phyloP scores from a whole-genome alignment of 2,888 invertebrate genomes.

The Stenodera caucasica region DNA sequence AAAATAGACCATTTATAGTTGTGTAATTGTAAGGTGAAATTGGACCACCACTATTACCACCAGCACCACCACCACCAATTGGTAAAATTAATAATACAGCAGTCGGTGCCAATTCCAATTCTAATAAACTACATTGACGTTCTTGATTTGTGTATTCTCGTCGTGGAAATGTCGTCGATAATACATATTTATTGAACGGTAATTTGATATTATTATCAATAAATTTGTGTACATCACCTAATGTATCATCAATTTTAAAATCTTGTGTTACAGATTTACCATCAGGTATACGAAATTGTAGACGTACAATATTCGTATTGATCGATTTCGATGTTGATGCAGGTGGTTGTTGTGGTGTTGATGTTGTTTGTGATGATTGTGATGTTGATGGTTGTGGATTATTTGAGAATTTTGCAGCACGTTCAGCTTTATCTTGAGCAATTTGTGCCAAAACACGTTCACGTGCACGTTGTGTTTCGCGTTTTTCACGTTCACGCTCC shows the following conservation, averaged over 20 bases:
- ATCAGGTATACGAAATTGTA: conserved; percentile 86
- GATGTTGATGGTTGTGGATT: conserved; percentile 12
- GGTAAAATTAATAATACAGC: conserved; percentile 76
- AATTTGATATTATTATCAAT: conserved; percentile 51
- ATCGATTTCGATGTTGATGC: conserved; percentile 25
- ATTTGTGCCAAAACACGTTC: conserved; percentile 82
- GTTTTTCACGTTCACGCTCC: conserved; percentile 74
- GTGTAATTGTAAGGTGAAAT: conserved; percentile 40
- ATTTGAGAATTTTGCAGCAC: conserved; percentile 57
- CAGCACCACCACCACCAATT: conserved; percentile 52
- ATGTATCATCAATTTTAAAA: conserved; percentile 68
- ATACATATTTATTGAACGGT: conserved; percentile 63
- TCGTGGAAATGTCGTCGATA: conserved; percentile 79
- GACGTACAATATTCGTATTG: conserved; percentile 61
- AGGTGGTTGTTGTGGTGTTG: conserved; percentile 36
- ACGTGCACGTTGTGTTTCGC: conserved; percentile 72
- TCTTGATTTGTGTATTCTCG: conserved; percentile 65
- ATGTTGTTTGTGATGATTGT: conserved; percentile 22
- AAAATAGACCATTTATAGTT: conserved; percentile 61
- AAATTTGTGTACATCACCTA: conserved; percentile 60
- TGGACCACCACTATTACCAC: conserved; percentile 44
- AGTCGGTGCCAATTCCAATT: conserved; percentile 73
- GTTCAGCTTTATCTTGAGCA: conserved; percentile 78
- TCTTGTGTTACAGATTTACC: conserved; percentile 74
- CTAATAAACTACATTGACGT: conserved; percentile 60